These are phyloP conservation scores for Martes martes DNA, from an alignment of 2,113 vertebrate species.

Conservation along the genomic window DNA sequence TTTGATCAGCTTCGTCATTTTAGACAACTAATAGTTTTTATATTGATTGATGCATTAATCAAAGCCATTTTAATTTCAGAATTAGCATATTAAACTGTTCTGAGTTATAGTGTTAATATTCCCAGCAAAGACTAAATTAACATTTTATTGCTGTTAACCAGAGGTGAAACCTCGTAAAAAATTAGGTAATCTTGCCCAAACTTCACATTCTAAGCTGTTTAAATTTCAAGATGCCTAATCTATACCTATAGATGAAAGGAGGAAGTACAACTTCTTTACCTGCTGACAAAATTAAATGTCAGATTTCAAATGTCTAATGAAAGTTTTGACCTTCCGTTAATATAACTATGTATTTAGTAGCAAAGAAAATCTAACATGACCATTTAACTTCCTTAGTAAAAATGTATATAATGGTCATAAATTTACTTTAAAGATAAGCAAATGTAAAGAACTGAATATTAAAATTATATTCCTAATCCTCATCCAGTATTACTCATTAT, in stretches of 20 bases:
- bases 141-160: conserved; percentile 78
- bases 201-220: conserved; percentile 65
- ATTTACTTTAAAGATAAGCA: neutral
- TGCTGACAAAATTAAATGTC: conserved; percentile 42
- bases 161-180: conserved; percentile 67
- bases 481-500: neutral
- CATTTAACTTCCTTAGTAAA: neutral
- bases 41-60: conserved; percentile 77
- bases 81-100: conserved; percentile 78
- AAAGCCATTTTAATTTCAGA: conserved; percentile 73
- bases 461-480: conserved; percentile 37
- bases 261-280: neutral
- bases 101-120: conserved; percentile 80
- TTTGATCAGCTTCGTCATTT: conserved; percentile 75
- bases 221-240: conserved; percentile 63
- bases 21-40: conserved; percentile 67
- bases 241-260: conserved; percentile 32
- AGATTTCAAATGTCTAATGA: conserved; percentile 50
- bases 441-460: neutral
- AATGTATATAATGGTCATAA: neutral
- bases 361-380: conserved; percentile 15
- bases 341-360: neutral
- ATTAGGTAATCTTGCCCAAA: conserved; percentile 69
- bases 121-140: conserved; percentile 81
- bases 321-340: neutral